phyloP scores from a whole-genome alignment of 2,113 vertebrate genomes.

The Terrapene triunguis region DNA sequence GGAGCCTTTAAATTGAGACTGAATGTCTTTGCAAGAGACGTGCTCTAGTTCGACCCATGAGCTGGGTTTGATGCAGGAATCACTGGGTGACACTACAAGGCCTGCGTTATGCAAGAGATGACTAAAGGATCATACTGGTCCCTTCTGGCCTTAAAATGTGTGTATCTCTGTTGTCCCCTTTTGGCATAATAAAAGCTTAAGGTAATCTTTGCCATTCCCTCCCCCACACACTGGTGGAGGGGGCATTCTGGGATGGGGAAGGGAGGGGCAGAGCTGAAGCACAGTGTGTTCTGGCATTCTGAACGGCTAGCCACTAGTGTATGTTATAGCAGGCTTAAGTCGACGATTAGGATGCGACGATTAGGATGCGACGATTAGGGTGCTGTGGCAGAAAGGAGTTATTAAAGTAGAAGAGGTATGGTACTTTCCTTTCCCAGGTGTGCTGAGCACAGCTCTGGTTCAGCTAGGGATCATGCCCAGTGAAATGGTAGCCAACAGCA shows the following conservation, averaged over 20 bases:
- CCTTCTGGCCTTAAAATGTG: neutral
- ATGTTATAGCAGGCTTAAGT: too few relatives aligned
- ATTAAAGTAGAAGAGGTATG: neutral
- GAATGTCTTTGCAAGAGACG: neutral
- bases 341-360: too few relatives aligned
- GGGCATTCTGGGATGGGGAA: neutral
- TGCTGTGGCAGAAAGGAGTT: too few relatives aligned
- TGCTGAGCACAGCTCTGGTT: neutral
- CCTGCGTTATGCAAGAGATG: too few relatives aligned
- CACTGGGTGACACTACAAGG: neutral
- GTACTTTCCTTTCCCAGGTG: neutral
- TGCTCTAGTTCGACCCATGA: too few relatives aligned
- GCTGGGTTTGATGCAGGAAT: neutral
- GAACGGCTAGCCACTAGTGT: neutral
- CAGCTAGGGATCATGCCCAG: neutral
- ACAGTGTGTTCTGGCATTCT: neutral
- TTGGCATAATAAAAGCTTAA: neutral
- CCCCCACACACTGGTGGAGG: too few relatives aligned
- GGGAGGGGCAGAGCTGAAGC: neutral
- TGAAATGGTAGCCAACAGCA: neutral
- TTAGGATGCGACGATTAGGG: too few relatives aligned
- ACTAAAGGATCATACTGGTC: too few relatives aligned
- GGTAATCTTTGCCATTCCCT: too few relatives aligned
- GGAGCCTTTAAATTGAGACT: neutral
- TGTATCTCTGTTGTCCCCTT: neutral